Conservation (phyloP, 2,113 vertebrate genomes). For the Aleadryas rufinucha region DNA sequence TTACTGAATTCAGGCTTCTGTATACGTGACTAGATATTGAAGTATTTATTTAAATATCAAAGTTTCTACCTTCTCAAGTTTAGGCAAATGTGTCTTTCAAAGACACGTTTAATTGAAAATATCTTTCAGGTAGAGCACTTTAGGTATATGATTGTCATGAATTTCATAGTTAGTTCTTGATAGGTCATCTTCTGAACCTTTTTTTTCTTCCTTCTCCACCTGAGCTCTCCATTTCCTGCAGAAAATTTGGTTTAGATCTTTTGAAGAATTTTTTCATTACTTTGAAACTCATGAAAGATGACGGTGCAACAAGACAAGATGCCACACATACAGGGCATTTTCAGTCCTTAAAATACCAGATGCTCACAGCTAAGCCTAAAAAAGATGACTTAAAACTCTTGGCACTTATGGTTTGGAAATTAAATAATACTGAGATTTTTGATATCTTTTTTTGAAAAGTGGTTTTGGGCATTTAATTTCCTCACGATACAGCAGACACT, state of each 20-base stretch:
- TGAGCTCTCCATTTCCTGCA: not conserved
- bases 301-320: not conserved
- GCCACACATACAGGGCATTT: not conserved
- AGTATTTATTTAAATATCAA: not conserved
- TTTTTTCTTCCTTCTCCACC: not conserved
- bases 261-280: not conserved
- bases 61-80: not conserved
- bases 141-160: not conserved
- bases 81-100: not conserved
- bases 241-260: not conserved
- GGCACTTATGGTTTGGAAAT: not conserved
- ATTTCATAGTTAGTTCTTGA: not conserved
- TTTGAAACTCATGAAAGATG: not conserved
- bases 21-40: not conserved
- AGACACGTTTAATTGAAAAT: not conserved
- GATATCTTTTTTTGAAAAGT: not conserved
- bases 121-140: not conserved
- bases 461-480: not conserved
- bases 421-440: not conserved
- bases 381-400: not conserved
- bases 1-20: not conserved
- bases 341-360: not conserved
- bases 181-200: not conserved
- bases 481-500: not conserved
- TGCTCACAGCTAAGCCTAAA: not conserved